A percentile compares a stretch with the other conserved stretches of the same genome.
These are phyloP conservation scores for Scortum barcoo DNA, from an alignment of 2,113 vertebrate species.

Conservation along the genomic window DNA sequence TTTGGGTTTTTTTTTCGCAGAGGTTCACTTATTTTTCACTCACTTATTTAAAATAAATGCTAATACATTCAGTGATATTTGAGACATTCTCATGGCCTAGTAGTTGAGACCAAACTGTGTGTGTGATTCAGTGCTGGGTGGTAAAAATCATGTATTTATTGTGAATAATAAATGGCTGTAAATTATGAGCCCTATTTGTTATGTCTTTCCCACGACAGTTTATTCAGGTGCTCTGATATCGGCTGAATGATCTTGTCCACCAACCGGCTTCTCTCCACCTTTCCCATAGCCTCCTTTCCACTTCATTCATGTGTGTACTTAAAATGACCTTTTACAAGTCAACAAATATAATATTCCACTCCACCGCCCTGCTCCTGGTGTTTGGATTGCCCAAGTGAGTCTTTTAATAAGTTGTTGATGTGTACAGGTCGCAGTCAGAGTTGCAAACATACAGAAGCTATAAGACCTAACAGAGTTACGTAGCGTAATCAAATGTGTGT, in stretches of 20 bases:
- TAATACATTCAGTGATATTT: neutral
- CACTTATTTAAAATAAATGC: neutral
- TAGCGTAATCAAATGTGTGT: constrained; percentile 49
- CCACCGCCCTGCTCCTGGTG: neutral
- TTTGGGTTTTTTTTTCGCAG: neutral
- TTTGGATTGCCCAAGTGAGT: constrained; percentile 33
- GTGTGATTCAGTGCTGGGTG: neutral
- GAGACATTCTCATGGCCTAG: neutral
- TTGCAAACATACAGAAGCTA: constrained; percentile 59
- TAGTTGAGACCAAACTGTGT: neutral
- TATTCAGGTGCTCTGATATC: constrained; percentile 60
- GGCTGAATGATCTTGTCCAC: constrained; percentile 6
- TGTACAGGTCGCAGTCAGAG: constrained; percentile 29
- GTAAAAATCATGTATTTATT: neutral
- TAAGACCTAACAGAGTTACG: constrained; percentile 27
- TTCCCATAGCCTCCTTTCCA: neutral
- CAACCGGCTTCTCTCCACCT: neutral
- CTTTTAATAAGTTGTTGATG: constrained; percentile 12
- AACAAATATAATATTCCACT: constrained; percentile 36
- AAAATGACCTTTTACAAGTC: constrained; percentile 45
- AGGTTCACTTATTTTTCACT: neutral
- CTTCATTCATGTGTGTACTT: constrained; percentile 41
- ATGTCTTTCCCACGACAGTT: constrained; percentile 16
- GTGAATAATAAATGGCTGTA: neutral
- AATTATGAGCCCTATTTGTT: neutral